Evolutionary conservation across 2,888 invertebrate species (phyloP).

Genomic region (Torymus tubicola): DNA sequence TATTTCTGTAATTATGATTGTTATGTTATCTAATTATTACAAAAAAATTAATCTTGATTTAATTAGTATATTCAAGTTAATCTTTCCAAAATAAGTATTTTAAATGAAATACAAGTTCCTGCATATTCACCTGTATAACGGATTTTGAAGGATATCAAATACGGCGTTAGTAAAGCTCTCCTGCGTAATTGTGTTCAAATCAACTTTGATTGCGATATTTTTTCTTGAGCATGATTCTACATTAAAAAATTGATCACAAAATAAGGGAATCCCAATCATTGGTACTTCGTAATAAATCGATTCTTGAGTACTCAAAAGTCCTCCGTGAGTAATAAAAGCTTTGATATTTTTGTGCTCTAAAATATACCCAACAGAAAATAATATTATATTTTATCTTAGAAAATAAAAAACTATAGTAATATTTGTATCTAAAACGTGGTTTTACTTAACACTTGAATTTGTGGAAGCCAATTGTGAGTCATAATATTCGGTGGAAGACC

Average conservation of each 20-base stretch:
- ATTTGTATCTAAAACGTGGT: neutral
- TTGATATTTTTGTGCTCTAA: conserved; percentile 67
- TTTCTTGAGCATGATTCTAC: conserved; percentile 60
- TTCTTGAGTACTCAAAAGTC: conserved; percentile 64
- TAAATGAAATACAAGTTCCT: too few relatives aligned
- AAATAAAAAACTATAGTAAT: neutral
- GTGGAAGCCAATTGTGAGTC: conserved; percentile 68
- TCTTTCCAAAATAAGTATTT: neutral
- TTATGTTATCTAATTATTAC: too few relatives aligned
- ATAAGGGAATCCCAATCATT: conserved; percentile 65
- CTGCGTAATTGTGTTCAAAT: conserved; percentile 67
- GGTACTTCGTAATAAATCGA: conserved; percentile 65
- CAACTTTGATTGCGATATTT: conserved; percentile 60
- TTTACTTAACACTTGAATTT: conserved; percentile 68
- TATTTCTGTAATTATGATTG: too few relatives aligned
- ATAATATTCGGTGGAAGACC: conserved; percentile 71
- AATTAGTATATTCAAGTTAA: neutral
- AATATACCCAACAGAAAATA: neutral
- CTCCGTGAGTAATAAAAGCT: conserved; percentile 67
- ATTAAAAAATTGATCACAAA: conserved; percentile 66
- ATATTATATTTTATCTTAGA: neutral
- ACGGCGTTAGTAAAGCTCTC: conserved; percentile 71
- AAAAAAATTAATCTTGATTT: neutral
- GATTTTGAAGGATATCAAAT: conserved; percentile 64
- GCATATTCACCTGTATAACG: conserved; percentile 61